Conservation (phyloP, 1,140 invertebrate genomes). For the Harpegnathos saltator region DNA sequence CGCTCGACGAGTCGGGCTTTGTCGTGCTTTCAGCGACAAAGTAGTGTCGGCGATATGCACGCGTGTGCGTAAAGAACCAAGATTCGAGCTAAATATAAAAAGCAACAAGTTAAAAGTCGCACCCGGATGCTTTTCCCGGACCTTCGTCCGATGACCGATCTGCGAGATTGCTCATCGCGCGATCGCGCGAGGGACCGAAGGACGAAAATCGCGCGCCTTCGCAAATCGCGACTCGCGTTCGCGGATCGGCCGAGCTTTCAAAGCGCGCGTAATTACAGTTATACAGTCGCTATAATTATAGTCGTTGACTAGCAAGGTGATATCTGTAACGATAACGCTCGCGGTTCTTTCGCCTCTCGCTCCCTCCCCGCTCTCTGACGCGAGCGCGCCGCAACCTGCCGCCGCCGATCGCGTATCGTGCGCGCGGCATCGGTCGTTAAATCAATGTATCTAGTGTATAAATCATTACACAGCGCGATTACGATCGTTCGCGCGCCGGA, state of each 20-base stretch:
- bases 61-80: too few relatives aligned
- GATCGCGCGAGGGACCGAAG: too few relatives aligned
- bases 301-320: background rate
- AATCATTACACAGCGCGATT: constrained; percentile 41
- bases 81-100: too few relatives aligned
- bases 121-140: too few relatives aligned
- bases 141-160: too few relatives aligned
- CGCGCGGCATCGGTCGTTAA: constrained; percentile 29
- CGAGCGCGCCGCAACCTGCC: constrained; percentile 1
- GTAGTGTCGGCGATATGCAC: too few relatives aligned
- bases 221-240: constrained; percentile 2
- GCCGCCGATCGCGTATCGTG: background rate
- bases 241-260: background rate
- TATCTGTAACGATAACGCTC: constrained; percentile 14
- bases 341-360: background rate
- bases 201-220: too few relatives aligned
- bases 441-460: constrained; percentile 40
- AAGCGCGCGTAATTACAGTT: background rate
- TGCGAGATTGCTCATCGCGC: too few relatives aligned
- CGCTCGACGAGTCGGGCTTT: too few relatives aligned
- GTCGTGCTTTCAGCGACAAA: too few relatives aligned
- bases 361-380: too few relatives aligned
- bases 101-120: too few relatives aligned
- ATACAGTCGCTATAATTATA: constrained; percentile 10
- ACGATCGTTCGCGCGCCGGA: constrained; percentile 25